Evolutionary conservation across 2,888 invertebrate species (phyloP).

Genomic region (Cantharis nigra): DNA sequence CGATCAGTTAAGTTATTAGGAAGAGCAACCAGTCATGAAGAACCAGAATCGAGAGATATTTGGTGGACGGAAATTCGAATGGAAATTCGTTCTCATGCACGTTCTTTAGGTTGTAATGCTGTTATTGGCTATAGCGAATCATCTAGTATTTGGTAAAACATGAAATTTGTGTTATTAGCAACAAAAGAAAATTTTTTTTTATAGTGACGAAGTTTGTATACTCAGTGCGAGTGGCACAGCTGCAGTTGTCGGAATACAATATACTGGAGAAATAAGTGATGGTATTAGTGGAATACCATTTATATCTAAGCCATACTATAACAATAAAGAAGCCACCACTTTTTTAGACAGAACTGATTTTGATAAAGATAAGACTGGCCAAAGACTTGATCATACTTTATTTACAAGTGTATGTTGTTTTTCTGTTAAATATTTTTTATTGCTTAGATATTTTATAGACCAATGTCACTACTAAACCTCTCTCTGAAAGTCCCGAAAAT

Average conservation of each 20-base stretch:
- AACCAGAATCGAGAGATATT: conserved; percentile 87
- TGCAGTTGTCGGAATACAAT: conserved; percentile 74
- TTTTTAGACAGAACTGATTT: conserved; percentile 60
- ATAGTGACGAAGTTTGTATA: conserved; percentile 93
- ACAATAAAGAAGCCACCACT: conserved; percentile 52
- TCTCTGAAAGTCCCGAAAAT: conserved; percentile 52
- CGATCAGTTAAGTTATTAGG: conserved; percentile 83
- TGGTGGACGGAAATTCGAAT: conserved; percentile 98
- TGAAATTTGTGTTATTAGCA: conserved; percentile 53
- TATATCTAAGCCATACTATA: conserved; percentile 37
- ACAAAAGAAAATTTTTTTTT: conserved; percentile 34
- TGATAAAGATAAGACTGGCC: conserved; percentile 53
- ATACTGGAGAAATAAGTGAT: conserved; percentile 49
- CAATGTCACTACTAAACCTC: conserved; percentile 32
- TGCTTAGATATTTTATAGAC: conserved; percentile 24
- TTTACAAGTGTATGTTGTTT: background rate
- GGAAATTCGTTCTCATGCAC: conserved; percentile 92
- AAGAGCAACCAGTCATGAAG: conserved; percentile 81
- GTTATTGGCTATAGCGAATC: conserved; percentile 93
- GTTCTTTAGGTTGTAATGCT: conserved; percentile 91
- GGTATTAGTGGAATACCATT: conserved; percentile 39
- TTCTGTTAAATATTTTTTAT: background rate
- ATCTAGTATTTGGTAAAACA: conserved; percentile 87
- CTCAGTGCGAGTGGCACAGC: conserved; percentile 94
- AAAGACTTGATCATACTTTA: conserved; percentile 17